These are phyloP conservation scores for Sternarchorhynchus goeldii DNA, from an alignment of 2,797 vertebrate genomes.

Conservation along the genomic window DNA sequence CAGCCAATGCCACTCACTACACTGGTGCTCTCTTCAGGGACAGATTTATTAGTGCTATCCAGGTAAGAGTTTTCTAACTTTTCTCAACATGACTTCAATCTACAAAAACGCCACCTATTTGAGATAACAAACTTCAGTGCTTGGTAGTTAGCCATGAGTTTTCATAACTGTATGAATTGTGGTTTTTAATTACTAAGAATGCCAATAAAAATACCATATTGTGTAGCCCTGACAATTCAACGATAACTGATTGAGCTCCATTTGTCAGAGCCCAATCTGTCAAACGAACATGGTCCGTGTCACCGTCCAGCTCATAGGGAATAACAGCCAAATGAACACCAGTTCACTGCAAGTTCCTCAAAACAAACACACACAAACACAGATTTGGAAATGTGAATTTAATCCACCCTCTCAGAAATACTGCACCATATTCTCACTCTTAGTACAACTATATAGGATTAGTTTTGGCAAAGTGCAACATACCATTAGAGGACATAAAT, in stretches of 20 bases:
- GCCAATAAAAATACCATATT: constrained; percentile 23
- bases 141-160: not conserved
- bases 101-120: not conserved
- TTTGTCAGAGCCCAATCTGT: constrained; percentile 19
- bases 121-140: not conserved
- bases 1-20: too few species aligned
- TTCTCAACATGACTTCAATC: too few species aligned
- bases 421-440: too few species aligned
- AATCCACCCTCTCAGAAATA: not conserved
- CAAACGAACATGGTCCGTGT: not conserved
- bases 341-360: not conserved
- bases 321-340: constrained; percentile 8
- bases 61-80: too few species aligned
- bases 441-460: too few species aligned
- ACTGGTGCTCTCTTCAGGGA: too few species aligned
- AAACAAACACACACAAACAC: not conserved
- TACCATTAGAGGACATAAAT: too few species aligned
- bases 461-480: too few species aligned
- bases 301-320: not conserved
- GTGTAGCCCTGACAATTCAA: constrained; percentile 9
- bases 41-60: too few species aligned
- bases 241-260: constrained; percentile 27
- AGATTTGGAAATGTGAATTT: not conserved
- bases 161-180: not conserved
- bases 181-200: constrained; percentile 29